A percentile compares a stretch with the other conserved stretches of the same genome.
Evolutionary conservation across 2,113 vertebrate species (phyloP).

Genomic region (Apistogramma diplotaenia): DNA sequence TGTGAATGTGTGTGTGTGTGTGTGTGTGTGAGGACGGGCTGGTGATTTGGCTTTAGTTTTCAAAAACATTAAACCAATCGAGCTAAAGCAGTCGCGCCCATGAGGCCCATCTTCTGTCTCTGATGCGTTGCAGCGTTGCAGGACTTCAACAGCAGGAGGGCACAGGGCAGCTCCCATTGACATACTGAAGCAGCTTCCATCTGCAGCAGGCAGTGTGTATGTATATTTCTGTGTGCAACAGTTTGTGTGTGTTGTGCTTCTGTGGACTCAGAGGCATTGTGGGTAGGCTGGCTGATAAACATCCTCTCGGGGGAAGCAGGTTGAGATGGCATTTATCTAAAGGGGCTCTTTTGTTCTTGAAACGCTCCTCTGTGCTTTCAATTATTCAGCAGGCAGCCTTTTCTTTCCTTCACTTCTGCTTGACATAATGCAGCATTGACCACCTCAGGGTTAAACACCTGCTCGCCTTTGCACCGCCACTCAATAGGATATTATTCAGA

Average conservation of each 20-base stretch:
- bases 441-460: conserved; percentile 51
- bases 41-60: not conserved
- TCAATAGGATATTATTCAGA: not conserved
- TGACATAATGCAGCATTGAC: conserved; percentile 25
- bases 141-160: conserved; percentile 46
- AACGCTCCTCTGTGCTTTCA: conserved; percentile 53
- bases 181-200: conserved; percentile 79
- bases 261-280: conserved; percentile 40
- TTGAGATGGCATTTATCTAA: conserved; percentile 62
- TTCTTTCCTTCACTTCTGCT: conserved; percentile 34
- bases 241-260: not conserved
- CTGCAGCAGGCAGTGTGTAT: not conserved
- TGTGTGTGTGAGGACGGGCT: not conserved
- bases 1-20: not conserved
- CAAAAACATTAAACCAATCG: not conserved
- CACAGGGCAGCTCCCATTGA: conserved; percentile 77
- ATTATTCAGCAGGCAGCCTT: conserved; percentile 66
- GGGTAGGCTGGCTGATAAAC: conserved; percentile 45
- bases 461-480: not conserved
- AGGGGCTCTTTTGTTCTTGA: conserved; percentile 64
- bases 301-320: conserved; percentile 45
- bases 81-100: not conserved
- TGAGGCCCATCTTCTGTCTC: not conserved
- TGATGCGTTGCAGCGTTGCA: not conserved
- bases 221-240: conserved; percentile 2